phyloP scores from a whole-genome alignment of 1,140 invertebrate genomes.

The Bathynomus jamesi region DNA sequence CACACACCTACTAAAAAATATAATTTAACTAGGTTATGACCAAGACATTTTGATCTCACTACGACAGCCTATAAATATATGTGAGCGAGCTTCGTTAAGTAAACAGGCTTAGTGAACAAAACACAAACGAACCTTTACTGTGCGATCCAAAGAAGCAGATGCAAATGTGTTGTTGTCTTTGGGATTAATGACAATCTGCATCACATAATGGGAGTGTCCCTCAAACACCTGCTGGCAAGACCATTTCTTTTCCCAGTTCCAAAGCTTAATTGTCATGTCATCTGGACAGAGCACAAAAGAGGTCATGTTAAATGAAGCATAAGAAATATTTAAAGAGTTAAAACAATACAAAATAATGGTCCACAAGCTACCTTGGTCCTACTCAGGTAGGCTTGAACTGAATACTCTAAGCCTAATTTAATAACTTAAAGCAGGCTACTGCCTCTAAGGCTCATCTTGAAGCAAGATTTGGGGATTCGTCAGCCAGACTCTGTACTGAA shows the following conservation, averaged over 20 bases:
- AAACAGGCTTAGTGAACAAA: background rate
- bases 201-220: slow-evolving; percentile 98
- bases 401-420: background rate
- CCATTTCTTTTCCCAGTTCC: slow-evolving; percentile 99
- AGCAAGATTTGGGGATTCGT: too few relatives aligned
- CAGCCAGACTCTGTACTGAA: too few relatives aligned
- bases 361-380: background rate
- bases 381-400: background rate
- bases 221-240: slow-evolving; percentile 94
- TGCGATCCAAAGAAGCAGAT: slow-evolving; percentile 93
- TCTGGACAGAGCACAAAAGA: too few relatives aligned
- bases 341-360: background rate
- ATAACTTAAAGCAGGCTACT: too few relatives aligned
- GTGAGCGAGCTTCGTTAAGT: too few relatives aligned
- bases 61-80: too few relatives aligned
- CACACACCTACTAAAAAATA: too few relatives aligned
- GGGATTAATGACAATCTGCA: slow-evolving; percentile 99
- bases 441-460: too few relatives aligned
- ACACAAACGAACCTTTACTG: slow-evolving; percentile 68
- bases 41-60: too few relatives aligned
- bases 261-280: slow-evolving; percentile 98
- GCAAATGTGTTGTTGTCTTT: slow-evolving; percentile 99
- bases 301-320: too few relatives aligned
- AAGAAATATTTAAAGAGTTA: slow-evolving; percentile 1
- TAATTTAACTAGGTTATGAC: too few relatives aligned